Evolutionary conservation across 2,113 vertebrate species (phyloP).

Genomic region (Asarcornis scutulata): DNA sequence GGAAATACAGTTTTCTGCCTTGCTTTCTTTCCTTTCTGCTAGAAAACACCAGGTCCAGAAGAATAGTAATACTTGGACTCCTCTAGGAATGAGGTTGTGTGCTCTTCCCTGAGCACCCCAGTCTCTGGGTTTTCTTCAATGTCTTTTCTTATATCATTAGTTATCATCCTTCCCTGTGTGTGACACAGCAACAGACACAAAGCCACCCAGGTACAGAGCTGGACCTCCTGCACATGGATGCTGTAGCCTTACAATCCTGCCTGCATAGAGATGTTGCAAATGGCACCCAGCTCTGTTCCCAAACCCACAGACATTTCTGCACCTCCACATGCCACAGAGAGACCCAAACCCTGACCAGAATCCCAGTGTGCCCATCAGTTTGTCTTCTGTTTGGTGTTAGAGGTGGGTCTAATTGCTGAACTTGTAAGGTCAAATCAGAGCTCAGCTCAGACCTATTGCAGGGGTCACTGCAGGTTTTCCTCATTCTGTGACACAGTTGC

Average conservation of each 20-base stretch:
- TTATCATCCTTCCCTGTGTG: neutral
- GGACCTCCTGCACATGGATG: neutral
- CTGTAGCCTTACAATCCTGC: neutral
- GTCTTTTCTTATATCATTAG: neutral
- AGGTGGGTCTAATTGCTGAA: neutral
- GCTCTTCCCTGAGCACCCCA: neutral
- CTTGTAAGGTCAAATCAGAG: neutral
- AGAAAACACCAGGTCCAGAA: neutral
- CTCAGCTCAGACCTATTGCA: too few relatives aligned
- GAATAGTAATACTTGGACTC: neutral
- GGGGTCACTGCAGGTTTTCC: neutral
- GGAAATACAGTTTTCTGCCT: neutral
- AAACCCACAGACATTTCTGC: neutral
- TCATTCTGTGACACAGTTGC: too few relatives aligned
- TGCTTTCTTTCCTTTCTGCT: neutral
- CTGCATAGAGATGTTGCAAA: neutral
- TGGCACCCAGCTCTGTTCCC: rapidly evolving
- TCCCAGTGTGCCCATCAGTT: neutral
- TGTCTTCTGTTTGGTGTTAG: neutral
- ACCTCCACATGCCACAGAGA: neutral
- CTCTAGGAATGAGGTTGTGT: neutral
- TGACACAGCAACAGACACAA: neutral
- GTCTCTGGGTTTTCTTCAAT: neutral
- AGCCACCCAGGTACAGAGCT: neutral
- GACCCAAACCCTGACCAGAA: rapidly evolving